A percentile compares a stretch with the other conserved stretches of the same genome.
These are phyloP conservation scores for Piezodorus guildinii DNA, from an alignment of 1,140 invertebrate genomes.

Conservation along the genomic window DNA sequence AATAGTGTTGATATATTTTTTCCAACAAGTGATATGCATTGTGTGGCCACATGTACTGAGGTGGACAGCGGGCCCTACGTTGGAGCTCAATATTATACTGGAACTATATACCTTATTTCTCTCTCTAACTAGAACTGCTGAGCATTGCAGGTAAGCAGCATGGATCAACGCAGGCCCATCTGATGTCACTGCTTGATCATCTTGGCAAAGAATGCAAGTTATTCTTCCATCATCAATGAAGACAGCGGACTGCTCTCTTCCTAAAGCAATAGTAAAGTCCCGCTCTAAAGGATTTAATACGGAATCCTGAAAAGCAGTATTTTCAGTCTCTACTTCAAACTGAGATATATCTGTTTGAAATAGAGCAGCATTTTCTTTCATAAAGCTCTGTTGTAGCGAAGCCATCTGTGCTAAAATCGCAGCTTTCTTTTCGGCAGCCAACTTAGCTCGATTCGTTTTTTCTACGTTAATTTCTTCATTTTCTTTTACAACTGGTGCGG, in stretches of 20 bases:
- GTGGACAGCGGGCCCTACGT: slow-evolving; percentile 65
- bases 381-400: slow-evolving; percentile 85
- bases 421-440: slow-evolving; percentile 72
- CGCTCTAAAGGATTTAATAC: slow-evolving; percentile 31
- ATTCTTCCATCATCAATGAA: slow-evolving; percentile 43
- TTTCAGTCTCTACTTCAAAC: not conserved
- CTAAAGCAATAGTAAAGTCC: slow-evolving; percentile 43
- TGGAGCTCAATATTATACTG: slow-evolving; percentile 40
- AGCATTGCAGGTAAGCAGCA: slow-evolving; percentile 86
- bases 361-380: slow-evolving; percentile 47
- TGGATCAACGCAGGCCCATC: slow-evolving; percentile 68
- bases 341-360: not conserved
- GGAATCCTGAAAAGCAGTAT: too few relatives aligned
- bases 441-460: slow-evolving; percentile 44
- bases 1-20: slow-evolving; percentile 81
- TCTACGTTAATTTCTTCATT: not conserved
- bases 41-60: slow-evolving; percentile 92
- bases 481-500: not conserved
- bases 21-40: slow-evolving; percentile 93
- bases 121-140: slow-evolving; percentile 58
- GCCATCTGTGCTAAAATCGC: slow-evolving; percentile 90
- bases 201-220: slow-evolving; percentile 94
- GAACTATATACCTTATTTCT: slow-evolving; percentile 27
- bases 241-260: slow-evolving; percentile 40
- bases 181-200: slow-evolving; percentile 62